Evolutionary conservation across 2,888 invertebrate genomes (phyloP).

Genomic region (Rugalucina vietnamica): DNA sequence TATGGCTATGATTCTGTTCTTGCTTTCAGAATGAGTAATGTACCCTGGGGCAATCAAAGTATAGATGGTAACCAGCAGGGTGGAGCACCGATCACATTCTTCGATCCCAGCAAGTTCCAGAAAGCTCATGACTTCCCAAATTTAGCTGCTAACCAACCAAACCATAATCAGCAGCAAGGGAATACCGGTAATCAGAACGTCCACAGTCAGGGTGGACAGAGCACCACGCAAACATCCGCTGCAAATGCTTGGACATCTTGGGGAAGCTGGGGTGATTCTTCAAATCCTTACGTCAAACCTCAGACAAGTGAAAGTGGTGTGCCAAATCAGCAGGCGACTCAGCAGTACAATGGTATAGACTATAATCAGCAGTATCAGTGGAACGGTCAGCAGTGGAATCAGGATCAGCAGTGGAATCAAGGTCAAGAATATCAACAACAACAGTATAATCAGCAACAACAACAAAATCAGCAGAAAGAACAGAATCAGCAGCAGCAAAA

Average conservation of each 20-base stretch:
- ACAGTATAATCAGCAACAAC: constrained; percentile 20
- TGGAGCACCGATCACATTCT: constrained; percentile 68
- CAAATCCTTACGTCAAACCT: background rate
- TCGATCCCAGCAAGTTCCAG: constrained; percentile 75
- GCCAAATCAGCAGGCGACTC: background rate
- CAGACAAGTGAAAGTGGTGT: background rate
- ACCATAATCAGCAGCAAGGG: background rate
- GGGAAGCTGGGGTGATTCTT: constrained; percentile 35
- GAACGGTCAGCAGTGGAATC: constrained; percentile 27
- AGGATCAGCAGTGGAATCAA: constrained; percentile 2
- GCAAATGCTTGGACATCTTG: constrained; percentile 47
- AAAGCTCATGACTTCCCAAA: constrained; percentile 11
- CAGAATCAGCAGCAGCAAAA: constrained; percentile 16
- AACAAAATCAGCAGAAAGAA: constrained; percentile 13
- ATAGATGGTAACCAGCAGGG: constrained; percentile 41
- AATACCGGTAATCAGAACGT: background rate
- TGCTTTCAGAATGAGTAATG: constrained; percentile 70
- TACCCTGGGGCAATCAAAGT: constrained; percentile 58
- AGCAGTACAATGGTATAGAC: constrained; percentile 8
- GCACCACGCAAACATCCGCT: background rate
- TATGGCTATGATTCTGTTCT: too few relatives aligned
- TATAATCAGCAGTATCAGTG: constrained; percentile 50
- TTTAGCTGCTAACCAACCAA: background rate
- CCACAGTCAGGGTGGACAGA: background rate
- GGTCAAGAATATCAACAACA: constrained; percentile 32